These are phyloP conservation scores for Etheostoma perlongum DNA, from an alignment of 2,797 vertebrate genomes.

Conservation along the genomic window DNA sequence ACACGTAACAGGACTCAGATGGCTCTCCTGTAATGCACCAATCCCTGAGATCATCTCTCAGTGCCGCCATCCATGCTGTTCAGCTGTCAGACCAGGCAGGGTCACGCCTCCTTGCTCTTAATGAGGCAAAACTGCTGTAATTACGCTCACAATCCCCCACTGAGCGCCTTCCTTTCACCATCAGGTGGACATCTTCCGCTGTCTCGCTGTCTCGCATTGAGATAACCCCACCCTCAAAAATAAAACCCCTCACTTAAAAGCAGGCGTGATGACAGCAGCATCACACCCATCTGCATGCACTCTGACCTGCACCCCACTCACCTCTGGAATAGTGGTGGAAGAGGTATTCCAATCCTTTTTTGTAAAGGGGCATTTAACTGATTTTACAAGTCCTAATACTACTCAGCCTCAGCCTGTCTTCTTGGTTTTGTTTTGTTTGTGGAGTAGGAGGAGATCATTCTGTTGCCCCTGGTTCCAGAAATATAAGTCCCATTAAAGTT, in stretches of 20 bases:
- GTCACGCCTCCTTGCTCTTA: constrained; percentile 76
- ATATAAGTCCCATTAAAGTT: not conserved
- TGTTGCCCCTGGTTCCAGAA: not conserved
- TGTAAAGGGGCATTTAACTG: not conserved
- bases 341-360: not conserved
- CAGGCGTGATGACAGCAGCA: constrained; percentile 33
- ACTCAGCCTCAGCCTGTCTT: not conserved
- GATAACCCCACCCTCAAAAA: constrained; percentile 41
- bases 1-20: constrained; percentile 8
- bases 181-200: constrained; percentile 60
- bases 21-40: not conserved
- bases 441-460: not conserved
- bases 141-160: constrained; percentile 70
- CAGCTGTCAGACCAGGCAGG: constrained; percentile 74
- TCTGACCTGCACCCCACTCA: constrained; percentile 15
- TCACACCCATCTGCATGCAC: constrained; percentile 29
- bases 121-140: constrained; percentile 80
- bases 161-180: constrained; percentile 53
- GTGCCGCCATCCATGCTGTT: constrained; percentile 56
- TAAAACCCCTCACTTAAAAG: constrained; percentile 36
- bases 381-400: not conserved
- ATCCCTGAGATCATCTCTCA: constrained; percentile 48
- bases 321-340: not conserved
- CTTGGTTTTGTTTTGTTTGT: not conserved
- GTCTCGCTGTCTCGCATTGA: constrained; percentile 25